Conservation (phyloP, 1,140 invertebrate genomes). For the Gryllus bimaculatus region DNA sequence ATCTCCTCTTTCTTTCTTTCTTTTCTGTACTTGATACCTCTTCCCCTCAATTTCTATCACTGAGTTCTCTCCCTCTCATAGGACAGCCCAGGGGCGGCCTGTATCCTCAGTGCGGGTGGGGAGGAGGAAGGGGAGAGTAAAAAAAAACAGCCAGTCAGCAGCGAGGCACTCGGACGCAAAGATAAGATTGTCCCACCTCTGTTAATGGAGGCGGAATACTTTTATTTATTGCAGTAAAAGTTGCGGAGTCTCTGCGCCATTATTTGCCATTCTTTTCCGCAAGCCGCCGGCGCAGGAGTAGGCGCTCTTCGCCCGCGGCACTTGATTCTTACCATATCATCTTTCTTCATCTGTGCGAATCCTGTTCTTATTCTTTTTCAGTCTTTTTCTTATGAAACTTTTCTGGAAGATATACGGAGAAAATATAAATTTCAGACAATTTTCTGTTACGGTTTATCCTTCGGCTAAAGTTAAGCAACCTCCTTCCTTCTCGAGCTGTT, state of each 20-base stretch:
- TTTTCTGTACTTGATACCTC: no score
- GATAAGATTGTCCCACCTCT: not conserved
- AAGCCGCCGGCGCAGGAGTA: not conserved
- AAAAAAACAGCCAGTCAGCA: not conserved
- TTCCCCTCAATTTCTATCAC: no score
- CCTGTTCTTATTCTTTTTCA: not conserved
- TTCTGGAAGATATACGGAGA: not conserved
- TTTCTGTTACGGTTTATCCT: constrained; percentile 4
- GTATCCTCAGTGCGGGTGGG: no score
- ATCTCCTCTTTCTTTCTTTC: no score
- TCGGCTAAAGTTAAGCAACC: not conserved
- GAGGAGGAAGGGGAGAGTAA: no score
- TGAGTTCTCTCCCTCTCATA: no score
- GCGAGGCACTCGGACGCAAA: not conserved
- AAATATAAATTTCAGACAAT: not conserved
- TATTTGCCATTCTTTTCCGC: not conserved
- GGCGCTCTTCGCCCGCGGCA: no score
- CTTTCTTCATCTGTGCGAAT: not conserved
- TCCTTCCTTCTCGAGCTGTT: not conserved
- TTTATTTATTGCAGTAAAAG: not conserved
- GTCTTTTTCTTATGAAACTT: not conserved
- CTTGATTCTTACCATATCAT: not conserved
- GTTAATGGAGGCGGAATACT: not conserved
- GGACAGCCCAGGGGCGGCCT: no score
- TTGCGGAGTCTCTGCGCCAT: not conserved